phyloP scores from a whole-genome alignment of 2,113 vertebrate genomes.

The Sebastes fasciatus region DNA sequence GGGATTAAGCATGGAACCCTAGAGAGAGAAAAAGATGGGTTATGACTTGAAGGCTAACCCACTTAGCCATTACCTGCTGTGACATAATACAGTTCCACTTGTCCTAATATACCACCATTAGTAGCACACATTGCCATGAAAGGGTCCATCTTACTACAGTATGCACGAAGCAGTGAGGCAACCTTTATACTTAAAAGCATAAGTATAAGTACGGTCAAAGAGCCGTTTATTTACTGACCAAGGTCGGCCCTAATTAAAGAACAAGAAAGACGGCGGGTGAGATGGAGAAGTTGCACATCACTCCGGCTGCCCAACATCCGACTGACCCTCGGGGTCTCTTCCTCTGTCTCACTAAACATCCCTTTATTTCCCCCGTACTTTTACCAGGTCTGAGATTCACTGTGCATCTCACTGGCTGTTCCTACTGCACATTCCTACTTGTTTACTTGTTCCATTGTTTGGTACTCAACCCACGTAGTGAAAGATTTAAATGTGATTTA shows the following conservation, averaged over 20 bases:
- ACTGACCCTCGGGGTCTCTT: conserved; percentile 55
- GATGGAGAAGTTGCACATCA: conserved; percentile 39
- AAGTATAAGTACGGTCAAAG: no score
- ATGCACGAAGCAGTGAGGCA: conserved; percentile 35
- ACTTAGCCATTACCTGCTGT: conserved; percentile 50
- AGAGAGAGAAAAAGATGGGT: neutral
- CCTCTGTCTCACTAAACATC: conserved; percentile 28
- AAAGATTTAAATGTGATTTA: conserved; percentile 10
- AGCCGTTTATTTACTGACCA: conserved; percentile 51
- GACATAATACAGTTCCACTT: conserved; percentile 38
- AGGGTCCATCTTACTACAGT: conserved; percentile 27
- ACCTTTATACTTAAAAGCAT: conserved; percentile 38
- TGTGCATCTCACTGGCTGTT: conserved; percentile 11
- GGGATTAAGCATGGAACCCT: conserved; percentile 25
- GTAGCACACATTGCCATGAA: conserved; percentile 33
- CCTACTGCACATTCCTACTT: neutral
- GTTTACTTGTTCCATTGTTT: neutral
- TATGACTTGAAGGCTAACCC: conserved; percentile 38
- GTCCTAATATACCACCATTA: conserved; percentile 47
- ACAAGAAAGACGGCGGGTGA: conserved; percentile 32
- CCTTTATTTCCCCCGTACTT: neutral
- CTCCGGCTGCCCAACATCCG: conserved; percentile 50
- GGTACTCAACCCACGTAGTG: conserved; percentile 1
- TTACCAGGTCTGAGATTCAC: neutral
- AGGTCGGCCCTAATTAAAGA: conserved; percentile 57